Evolutionary conservation across 2,888 invertebrate species (phyloP).

Genomic region (Cheilosia variabilis): DNA sequence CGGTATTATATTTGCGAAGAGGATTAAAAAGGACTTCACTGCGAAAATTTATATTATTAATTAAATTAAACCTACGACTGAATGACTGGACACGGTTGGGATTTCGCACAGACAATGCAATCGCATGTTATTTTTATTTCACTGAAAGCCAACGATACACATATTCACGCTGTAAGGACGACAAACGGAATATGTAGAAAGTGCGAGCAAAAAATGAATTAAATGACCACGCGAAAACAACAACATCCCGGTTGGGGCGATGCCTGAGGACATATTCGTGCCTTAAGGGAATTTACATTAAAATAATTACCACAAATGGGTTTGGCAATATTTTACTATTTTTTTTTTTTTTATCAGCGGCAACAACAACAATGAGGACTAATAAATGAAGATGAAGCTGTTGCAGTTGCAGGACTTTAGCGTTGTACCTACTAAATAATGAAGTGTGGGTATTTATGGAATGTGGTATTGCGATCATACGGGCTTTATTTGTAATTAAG

Average conservation of each 20-base stretch:
- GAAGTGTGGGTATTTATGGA: slow-evolving; percentile 23
- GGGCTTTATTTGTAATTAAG: slow-evolving; percentile 8
- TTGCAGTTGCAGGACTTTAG: slow-evolving; percentile 19
- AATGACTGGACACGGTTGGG: slow-evolving; percentile 65
- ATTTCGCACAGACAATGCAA: slow-evolving; percentile 54
- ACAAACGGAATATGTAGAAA: slow-evolving; percentile 28
- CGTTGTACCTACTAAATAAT: background rate
- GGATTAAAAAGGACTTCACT: slow-evolving; percentile 70
- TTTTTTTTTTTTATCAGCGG: background rate
- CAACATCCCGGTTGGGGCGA: slow-evolving; percentile 76
- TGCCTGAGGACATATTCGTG: slow-evolving; percentile 70
- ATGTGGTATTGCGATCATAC: slow-evolving; percentile 21
- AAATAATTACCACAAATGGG: slow-evolving; percentile 83
- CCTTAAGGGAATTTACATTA: slow-evolving; percentile 81
- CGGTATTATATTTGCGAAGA: slow-evolving; percentile 61
- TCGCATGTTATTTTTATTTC: slow-evolving; percentile 51
- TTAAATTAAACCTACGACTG: slow-evolving; percentile 71
- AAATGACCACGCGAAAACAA: slow-evolving; percentile 63
- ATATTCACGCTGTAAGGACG: slow-evolving; percentile 25
- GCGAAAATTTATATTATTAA: slow-evolving; percentile 74
- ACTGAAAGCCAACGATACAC: slow-evolving; percentile 21
- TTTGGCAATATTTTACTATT: slow-evolving; percentile 76
- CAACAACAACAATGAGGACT: background rate
- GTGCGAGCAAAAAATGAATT: slow-evolving; percentile 57
- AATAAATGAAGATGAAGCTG: slow-evolving; percentile 25